Evolutionary conservation across 2,888 invertebrate species (phyloP), one percentile per base, ranked within the genome.

Genomic region (Heliconius ismenius): DNA sequence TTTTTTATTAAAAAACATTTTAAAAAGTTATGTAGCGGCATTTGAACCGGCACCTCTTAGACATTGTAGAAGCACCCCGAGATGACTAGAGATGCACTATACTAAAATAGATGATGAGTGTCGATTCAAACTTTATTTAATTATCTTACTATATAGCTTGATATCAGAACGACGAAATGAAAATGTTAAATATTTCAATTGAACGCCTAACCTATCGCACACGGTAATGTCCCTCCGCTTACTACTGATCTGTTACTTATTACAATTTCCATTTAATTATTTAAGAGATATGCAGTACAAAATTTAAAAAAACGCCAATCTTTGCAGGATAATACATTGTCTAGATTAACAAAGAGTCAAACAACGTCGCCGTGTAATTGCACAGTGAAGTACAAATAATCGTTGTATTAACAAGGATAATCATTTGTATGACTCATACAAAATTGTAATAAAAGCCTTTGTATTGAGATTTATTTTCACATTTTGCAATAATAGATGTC

Each of bases 161-260:
- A 6, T 49, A 18, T 6, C 18, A 7, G 10, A 39, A 18, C 49
- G 7, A 49, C 49, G 18, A 49, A 49, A 21, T 21, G 7, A 21
- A 49, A 49, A 49, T 18, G 6, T 18, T 18, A n/a, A 4, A n/a
- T 58, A 58, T 58, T 10, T n/a, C 1, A 58, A 10, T 58, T n/a
- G n/a, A 58, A 58, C n/a, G 10, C 58, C 9, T 1, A 18, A 58
- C 21, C n/a, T 58, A 1, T 3, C 3, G 3, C n/a, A 1, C 10
- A 58, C 10, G n/a, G 0, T 3, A 0, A 58, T 58, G n/a, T 0
- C 18, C 1, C n/a, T n/a, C 3, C 10, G 10, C 3, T n/a, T 21
- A 54, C n/a, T 0, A n/a, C 18, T 6, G 49, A 7, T 2, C 18
- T 7, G 49, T 49, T 49, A 18, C 18, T 6, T 49, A 49, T 49